Evolutionary conservation across 2,113 vertebrate species (phyloP), one percentile per base, ranked within the genome.

Genomic region (Strigops habroptila): DNA sequence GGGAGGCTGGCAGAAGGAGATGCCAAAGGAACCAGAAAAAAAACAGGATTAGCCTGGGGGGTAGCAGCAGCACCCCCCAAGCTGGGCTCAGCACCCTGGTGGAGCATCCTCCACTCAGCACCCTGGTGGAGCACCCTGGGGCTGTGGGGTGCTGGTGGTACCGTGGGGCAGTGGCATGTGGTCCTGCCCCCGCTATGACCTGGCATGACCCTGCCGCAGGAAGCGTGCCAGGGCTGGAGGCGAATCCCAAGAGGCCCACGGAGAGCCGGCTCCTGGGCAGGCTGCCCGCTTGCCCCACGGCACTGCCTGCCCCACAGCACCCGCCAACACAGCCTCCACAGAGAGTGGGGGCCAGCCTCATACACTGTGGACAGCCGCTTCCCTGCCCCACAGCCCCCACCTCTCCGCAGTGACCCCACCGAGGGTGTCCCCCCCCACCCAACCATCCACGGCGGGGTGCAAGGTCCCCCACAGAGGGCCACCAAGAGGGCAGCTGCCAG

Each of bases 131-230:
- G 33, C 9, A 57, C 35, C 37, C n/a, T 18, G 41, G 24, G 48
- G 14, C 71, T 55, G 31, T 7, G 23, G 46, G n/a, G 19, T 89
- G 73, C 63, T 4, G 9, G 30, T 60, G 68, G 53, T 64, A 86
- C 39, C 0, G 0, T 3, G 59, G 22, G 43, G 35, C 48, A 83
- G 73, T 1, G 2, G 33, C 0, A 84, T 31, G 60, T 2, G 1
- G 74, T 63, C 60, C 85, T 84, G 64, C 27, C 84, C 44, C 5
- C 3, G 3, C 49, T 1, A 1, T 91, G 92, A 87, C 92, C 77
- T 1, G 21, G 82, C 0, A 0, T 84, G 90, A 91, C 82, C 94
- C 90, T 8, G 17, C 44, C 10, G 8, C 0, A 18, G 94, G 94
- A 94, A 90, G 64, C 6, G 0, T 78, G 94, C 95, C 95, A 95